A percentile compares a stretch with the other conserved stretches of the same genome.
phyloP scores from a whole-genome alignment of 2,113 vertebrate species.

The Notothenia coriiceps region DNA sequence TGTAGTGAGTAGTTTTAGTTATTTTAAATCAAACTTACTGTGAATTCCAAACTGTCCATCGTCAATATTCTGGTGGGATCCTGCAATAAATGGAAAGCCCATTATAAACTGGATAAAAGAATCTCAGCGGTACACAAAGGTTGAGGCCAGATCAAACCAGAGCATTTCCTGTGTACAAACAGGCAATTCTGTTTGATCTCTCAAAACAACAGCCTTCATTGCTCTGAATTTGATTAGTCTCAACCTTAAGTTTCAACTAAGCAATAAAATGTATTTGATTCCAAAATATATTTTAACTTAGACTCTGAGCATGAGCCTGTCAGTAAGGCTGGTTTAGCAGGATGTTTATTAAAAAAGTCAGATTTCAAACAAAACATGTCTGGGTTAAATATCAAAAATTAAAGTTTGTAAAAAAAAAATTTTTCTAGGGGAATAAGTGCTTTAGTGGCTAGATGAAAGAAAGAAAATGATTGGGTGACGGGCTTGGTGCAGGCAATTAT shows the following conservation, averaged over 20 bases:
- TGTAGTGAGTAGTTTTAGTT: background rate
- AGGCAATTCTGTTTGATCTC: background rate
- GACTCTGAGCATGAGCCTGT: background rate
- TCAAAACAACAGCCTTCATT: background rate
- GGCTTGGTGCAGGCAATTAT: constrained; percentile 7
- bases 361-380: background rate
- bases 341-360: background rate
- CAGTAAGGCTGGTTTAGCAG: constrained; percentile 8
- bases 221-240: constrained; percentile 39
- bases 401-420: background rate
- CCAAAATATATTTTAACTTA: background rate
- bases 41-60: constrained; percentile 93
- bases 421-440: background rate
- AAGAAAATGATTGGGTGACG: too few relatives aligned
- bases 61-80: constrained; percentile 82
- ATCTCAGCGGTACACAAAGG: background rate
- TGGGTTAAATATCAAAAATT: background rate
- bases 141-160: constrained; percentile 37
- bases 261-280: background rate
- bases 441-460: background rate
- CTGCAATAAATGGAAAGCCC: constrained; percentile 83
- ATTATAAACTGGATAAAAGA: constrained; percentile 25
- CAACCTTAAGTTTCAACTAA: background rate
- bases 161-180: constrained; percentile 2
- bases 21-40: constrained; percentile 87